These are phyloP conservation scores for Hyperoplus lanceolatus DNA, from an alignment of 2,797 vertebrate genomes.

Conservation along the genomic window DNA sequence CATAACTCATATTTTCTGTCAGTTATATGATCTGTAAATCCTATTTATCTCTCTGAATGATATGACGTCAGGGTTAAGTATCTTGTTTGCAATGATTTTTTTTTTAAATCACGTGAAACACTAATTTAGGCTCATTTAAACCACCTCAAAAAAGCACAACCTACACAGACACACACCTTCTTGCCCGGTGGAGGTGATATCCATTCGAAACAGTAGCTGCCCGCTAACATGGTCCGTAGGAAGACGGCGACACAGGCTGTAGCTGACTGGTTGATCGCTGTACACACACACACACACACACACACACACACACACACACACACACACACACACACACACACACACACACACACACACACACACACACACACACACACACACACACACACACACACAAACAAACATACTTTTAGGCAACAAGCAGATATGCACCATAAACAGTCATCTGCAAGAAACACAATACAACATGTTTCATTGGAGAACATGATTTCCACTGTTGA, in stretches of 20 bases:
- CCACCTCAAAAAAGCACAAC: background rate
- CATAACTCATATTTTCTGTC: too few species aligned
- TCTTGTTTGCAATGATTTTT: background rate
- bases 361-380: slow-evolving; percentile 5
- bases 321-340: background rate
- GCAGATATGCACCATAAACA: background rate
- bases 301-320: background rate
- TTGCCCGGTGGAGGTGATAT: slow-evolving; percentile 92
- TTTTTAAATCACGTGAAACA: background rate
- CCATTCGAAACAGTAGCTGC: slow-evolving; percentile 93
- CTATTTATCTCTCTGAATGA: background rate
- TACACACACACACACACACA: background rate
- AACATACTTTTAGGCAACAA: background rate
- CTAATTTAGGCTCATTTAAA: background rate
- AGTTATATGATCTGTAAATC: too few species aligned
- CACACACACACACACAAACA: background rate
- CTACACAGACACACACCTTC: slow-evolving; percentile 86
- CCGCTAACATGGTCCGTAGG: slow-evolving; percentile 97
- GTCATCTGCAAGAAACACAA: background rate
- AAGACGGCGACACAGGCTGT: slow-evolving; percentile 93
- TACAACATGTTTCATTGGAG: background rate
- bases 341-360: background rate
- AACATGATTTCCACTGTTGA: background rate
- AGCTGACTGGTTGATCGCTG: slow-evolving; percentile 93
- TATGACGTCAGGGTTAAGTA: background rate